Percentiles rank a stretch among this genome's conserved stretches.
phyloP scores from a whole-genome alignment of 2,113 vertebrate genomes.

The Cephalopholis sonnerati region DNA sequence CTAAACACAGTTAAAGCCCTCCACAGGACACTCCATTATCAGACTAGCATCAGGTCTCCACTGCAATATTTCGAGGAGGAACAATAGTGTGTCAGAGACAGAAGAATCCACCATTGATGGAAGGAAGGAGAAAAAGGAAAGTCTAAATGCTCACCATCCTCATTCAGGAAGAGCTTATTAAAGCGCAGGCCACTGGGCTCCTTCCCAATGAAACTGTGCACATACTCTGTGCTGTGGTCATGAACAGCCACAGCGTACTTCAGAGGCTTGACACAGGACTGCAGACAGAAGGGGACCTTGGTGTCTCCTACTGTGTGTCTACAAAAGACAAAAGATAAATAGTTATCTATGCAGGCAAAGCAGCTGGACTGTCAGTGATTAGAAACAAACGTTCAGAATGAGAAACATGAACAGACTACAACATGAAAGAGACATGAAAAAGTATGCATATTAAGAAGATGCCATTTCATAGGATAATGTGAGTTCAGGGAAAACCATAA shows the following conservation, averaged over 20 bases:
- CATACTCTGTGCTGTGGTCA: conserved; percentile 94
- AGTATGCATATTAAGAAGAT: background rate
- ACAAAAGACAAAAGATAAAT: conserved; percentile 12
- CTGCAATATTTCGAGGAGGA: background rate
- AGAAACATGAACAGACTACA: background rate
- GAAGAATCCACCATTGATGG: background rate
- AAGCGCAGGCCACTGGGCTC: conserved; percentile 98
- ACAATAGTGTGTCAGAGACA: background rate
- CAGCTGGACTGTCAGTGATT: background rate
- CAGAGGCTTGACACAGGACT: conserved; percentile 97
- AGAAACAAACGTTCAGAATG: background rate
- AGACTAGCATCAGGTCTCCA: background rate
- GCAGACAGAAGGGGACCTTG: conserved; percentile 98
- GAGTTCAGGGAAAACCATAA: conserved; percentile 3
- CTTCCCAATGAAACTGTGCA: conserved; percentile 97
- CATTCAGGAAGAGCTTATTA: conserved; percentile 97
- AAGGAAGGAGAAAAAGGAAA: background rate
- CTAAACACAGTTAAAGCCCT: background rate
- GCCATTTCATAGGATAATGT: background rate
- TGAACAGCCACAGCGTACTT: conserved; percentile 97
- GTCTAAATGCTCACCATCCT: conserved; percentile 90
- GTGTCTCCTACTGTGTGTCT: conserved; percentile 98
- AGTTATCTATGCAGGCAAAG: background rate
- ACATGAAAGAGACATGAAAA: background rate
- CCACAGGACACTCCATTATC: too few species aligned